These are phyloP conservation scores for Tigriopus japonicus DNA, from an alignment of 1,140 invertebrate species.

Conservation along the genomic window DNA sequence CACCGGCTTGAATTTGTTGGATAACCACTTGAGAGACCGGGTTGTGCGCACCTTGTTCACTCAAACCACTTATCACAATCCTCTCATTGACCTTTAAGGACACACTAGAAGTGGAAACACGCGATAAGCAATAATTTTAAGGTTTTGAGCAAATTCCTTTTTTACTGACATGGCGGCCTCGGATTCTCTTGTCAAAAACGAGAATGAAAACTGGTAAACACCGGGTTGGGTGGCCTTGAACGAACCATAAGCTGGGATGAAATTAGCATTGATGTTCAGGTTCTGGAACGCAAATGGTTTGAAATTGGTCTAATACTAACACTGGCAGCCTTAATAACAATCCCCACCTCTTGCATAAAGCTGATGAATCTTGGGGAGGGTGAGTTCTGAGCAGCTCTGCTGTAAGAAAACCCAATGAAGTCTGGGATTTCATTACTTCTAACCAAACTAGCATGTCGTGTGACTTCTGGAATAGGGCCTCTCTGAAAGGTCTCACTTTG, in stretches of 20 bases:
- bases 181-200: not conserved
- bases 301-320: not conserved
- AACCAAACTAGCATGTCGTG: no score
- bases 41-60: not conserved
- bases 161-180: not conserved
- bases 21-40: not conserved
- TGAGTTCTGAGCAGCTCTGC: not conserved
- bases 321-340: not conserved
- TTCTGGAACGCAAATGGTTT: not conserved
- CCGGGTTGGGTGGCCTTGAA: not conserved
- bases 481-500: no score
- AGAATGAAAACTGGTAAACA: not conserved
- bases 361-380: not conserved
- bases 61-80: not conserved
- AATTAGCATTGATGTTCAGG: not conserved
- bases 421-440: not conserved
- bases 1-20: not conserved
- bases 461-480: no score
- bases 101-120: not conserved
- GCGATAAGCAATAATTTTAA: not conserved
- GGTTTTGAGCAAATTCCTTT: not conserved
- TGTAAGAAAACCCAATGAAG: not conserved
- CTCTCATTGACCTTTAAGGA: not conserved
- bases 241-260: not conserved
- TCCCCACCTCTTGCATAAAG: not conserved